Base-by-base conservation (phyloP, 2,113 vertebrate genomes). In the Calypte anna region DNA sequence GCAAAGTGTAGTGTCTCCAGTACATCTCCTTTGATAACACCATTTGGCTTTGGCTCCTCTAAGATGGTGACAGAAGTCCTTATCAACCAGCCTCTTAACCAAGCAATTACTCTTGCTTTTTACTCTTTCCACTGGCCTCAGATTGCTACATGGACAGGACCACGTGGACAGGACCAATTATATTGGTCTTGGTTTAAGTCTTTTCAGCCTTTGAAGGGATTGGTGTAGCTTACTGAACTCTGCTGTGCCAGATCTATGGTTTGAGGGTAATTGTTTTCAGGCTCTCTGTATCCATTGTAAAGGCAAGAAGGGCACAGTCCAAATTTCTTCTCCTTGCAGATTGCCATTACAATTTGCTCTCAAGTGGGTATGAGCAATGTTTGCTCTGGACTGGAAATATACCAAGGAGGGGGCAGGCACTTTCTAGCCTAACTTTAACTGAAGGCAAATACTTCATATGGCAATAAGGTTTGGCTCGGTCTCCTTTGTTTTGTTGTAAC, bases 401-500 rank as follows among this genome's bases (percentile, higher is more conserved):
- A 66, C 50, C 17, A 62, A 68, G 76, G 79, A 90, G 44, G 13
- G 57, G 3, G 24, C 33, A 91, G 72, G 50, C n/a, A 21, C n/a
- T 72, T 91, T 90, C 44, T 78, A 57, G 82, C 23, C 50, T 43
- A 54, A 75, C 36, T 64, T 64, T 82, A 89, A 77, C 54, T 61
- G 80, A 75, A 93, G 86, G 54, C 40, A 81, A 86, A 64, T 95
- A 53, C 73, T 91, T 96, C 27, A 19, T 46, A 46, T 24, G 23
- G 48, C 64, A 75, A 36, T 57, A 25, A 84, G 43, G 25, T 75
- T 85, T 97, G 87, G 59, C 61, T 91, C 33, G 5, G 38, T 86
- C 63, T 90, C 55, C 11, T 76, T 61, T 93, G 33, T 93, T 92
- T 85, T 87, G 58, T 91, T 93, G 44, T 40, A 90, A 88, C 33